Percentiles rank a stretch among this genome's conserved stretches.
Evolutionary conservation across 2,797 vertebrate species (phyloP).

Genomic region (Gadopsis bispinosus): DNA sequence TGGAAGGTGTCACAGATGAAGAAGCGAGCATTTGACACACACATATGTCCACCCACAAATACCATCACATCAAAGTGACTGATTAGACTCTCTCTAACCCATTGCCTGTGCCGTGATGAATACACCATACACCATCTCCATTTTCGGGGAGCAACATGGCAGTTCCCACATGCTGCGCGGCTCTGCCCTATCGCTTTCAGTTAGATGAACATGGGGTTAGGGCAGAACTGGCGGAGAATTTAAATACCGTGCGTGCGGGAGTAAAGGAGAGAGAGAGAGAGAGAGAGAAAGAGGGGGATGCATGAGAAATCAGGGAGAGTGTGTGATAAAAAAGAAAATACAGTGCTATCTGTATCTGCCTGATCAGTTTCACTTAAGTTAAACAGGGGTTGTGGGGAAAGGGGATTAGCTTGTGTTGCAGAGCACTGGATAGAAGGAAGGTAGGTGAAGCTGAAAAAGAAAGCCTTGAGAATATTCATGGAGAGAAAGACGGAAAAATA

Average conservation of each 20-base stretch:
- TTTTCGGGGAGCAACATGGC: conserved; percentile 61
- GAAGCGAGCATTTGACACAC: conserved; percentile 28
- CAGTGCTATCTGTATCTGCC: conserved; percentile 66
- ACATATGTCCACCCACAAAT: conserved; percentile 46
- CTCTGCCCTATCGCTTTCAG: conserved; percentile 72
- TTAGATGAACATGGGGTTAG: conserved; percentile 66
- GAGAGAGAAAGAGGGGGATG: not conserved
- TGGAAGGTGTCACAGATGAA: conserved; percentile 47
- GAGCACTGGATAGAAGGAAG: conserved; percentile 11
- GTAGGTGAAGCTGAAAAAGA: not conserved
- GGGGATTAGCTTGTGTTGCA: conserved; percentile 36
- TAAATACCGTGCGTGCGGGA: conserved; percentile 58
- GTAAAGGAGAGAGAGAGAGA: conserved; percentile 10
- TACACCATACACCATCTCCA: too few relatives aligned
- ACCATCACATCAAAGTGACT: conserved; percentile 10
- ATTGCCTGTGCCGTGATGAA: conserved; percentile 60
- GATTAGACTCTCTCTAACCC: conserved; percentile 24
- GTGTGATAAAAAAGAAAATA: conserved; percentile 20
- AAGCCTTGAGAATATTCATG: not conserved
- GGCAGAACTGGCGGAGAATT: conserved; percentile 62
- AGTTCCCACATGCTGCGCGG: conserved; percentile 68
- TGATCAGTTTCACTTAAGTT: conserved; percentile 74
- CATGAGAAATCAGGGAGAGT: conserved; percentile 39
- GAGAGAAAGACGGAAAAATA: not conserved
- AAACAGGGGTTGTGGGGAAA: conserved; percentile 44